Percentiles rank a stretch among this genome's conserved stretches.
Evolutionary conservation across 2,888 invertebrate genomes (phyloP).

Genomic region (Gisinianus flammeolus): DNA sequence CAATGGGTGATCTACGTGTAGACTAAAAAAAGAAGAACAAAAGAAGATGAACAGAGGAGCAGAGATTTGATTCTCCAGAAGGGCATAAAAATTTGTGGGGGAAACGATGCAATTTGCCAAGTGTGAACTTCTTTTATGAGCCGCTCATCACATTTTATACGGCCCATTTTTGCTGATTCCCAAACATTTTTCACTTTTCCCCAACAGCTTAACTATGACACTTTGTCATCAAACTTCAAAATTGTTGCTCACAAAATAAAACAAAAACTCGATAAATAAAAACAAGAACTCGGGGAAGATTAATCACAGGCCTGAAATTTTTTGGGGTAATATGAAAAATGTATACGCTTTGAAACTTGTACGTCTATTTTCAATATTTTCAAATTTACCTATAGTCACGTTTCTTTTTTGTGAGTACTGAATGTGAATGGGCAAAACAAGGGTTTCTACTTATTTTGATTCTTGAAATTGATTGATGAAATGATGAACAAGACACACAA

Average conservation of each 20-base stretch:
- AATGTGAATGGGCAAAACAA: too few relatives aligned
- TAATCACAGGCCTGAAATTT: too few relatives aligned
- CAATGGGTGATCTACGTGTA: neutral
- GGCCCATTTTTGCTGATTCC: slow-evolving; percentile 38
- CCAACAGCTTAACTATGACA: neutral
- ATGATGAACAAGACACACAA: too few relatives aligned
- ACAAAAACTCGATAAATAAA: neutral
- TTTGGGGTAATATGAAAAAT: too few relatives aligned
- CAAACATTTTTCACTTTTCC: slow-evolving; percentile 22
- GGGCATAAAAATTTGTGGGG: slow-evolving; percentile 22
- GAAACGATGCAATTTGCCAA: neutral
- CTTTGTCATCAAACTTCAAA: neutral
- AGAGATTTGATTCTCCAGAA: slow-evolving; percentile 24
- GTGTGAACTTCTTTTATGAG: slow-evolving; percentile 21
- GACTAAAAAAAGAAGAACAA: neutral
- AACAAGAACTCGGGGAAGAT: too few relatives aligned
- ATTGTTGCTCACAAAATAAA: neutral
- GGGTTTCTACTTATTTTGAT: too few relatives aligned
- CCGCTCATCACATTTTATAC: slow-evolving; percentile 39
- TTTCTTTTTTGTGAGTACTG: too few relatives aligned
- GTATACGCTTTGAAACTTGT: too few relatives aligned
- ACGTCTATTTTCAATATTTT: too few relatives aligned
- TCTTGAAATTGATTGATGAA: too few relatives aligned
- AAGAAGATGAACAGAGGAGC: neutral
- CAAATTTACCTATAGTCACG: too few relatives aligned